Evolutionary conservation across 2,888 invertebrate genomes (phyloP).

Genomic region (Clitarchus hookeri): DNA sequence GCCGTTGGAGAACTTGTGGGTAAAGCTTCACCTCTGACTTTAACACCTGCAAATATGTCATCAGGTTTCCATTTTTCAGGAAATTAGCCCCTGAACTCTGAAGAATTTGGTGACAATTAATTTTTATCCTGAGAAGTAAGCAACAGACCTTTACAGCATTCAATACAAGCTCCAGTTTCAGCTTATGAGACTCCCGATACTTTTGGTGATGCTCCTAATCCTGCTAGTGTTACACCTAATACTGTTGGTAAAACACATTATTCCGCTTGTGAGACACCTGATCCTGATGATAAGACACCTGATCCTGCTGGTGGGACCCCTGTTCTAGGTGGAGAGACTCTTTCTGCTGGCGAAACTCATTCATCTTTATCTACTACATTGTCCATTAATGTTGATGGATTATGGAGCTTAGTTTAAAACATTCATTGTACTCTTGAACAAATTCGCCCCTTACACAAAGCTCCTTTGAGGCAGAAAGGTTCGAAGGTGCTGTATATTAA

Average conservation of each 20-base stretch:
- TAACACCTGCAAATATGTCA: conserved; percentile 17
- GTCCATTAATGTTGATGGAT: too few species aligned
- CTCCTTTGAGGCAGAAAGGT: background rate
- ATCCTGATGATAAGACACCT: background rate
- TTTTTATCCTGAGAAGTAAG: background rate
- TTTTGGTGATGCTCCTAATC: background rate
- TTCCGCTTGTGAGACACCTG: background rate
- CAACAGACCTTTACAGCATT: conserved; percentile 2
- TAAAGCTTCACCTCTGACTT: conserved; percentile 10
- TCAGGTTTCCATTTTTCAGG: conserved; percentile 17
- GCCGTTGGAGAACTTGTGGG: conserved; percentile 34
- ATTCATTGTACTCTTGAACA: too few species aligned
- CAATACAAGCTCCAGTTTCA: background rate
- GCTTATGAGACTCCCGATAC: background rate
- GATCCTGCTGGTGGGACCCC: background rate
- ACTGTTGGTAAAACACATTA: background rate
- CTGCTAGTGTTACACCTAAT: background rate
- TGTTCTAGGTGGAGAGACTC: background rate
- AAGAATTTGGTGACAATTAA: background rate
- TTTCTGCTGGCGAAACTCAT: background rate
- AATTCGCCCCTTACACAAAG: too few species aligned
- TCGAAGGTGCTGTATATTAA: background rate
- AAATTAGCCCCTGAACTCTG: conserved; percentile 24
- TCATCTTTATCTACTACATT: too few species aligned
- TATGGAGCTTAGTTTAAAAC: too few species aligned